Evolutionary conservation across 30 jellyfish, hydroid and myxozoan genomes (phyloP), one percentile per base, ranked within the genome.

Genomic region (Nemopilema nomurai): DNA sequence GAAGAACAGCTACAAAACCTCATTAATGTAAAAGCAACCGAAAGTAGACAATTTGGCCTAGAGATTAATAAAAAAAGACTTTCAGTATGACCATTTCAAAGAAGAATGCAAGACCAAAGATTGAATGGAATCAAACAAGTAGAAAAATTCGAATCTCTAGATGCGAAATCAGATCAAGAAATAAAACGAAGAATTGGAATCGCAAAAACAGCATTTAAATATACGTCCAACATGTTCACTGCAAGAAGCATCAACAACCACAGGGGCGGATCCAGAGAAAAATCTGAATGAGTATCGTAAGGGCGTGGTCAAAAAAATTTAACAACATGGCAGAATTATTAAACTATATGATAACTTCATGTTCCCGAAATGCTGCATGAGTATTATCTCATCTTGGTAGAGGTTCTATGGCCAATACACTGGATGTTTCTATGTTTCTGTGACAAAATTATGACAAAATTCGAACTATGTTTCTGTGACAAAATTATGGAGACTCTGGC

Each of bases 1-100:
- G 90, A 41, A 67, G 90, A 80, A 80, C 83, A 80, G 84, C 83
- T 80, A 67, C 90, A 31, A 80, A 20, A 28, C 66, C 0, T 67
- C 71, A 65, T 41, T 16, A 74, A 80, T 63, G 68, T 80, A 80
- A 65, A 64, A 41, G 74, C 83, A 21, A 77, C 52, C n/a, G 87
- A 7, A 51, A 77, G 77, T 23, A 53, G 67, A 77, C 23, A 62
- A 52, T 1, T 77, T 77, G 87, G 67, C 87, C 77, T 71, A 49
- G 53, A 51, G 49, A 75, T 16, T 18, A 51, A 75, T 50, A 75
- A 75, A 75, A 75, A 75, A 49, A 75, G 85, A 75, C 85, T 1
- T 50, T 33, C 51, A 75, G 85, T 16, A 75, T 75, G 41, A 41
- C 85, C 85, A 49, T 75, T 51, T 41, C 73, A 75, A 75, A 75